phyloP scores from a whole-genome alignment of 53 echinoderm and acorn worm genomes.

The Stichopus horrens region DNA sequence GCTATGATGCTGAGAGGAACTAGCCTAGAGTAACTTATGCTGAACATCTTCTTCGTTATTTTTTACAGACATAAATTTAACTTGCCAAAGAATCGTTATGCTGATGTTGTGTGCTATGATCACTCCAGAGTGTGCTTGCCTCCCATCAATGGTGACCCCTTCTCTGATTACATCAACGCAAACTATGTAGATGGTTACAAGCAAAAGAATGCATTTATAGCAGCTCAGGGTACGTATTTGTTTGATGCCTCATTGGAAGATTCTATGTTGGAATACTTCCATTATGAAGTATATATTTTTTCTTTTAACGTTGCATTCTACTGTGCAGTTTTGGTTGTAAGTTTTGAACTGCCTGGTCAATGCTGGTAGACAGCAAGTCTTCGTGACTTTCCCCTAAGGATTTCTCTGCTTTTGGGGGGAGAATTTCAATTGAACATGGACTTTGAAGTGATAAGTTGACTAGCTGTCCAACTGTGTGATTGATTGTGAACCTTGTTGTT shows the following conservation, averaged over 20 bases:
- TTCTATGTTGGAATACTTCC: background rate
- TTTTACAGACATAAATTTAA: constrained; percentile 77
- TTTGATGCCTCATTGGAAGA: background rate
- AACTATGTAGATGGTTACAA: constrained; percentile 98
- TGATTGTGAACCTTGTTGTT: too few species aligned
- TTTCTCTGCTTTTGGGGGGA: too few species aligned
- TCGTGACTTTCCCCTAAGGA: too few species aligned
- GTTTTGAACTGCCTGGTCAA: background rate
- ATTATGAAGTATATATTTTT: too few species aligned
- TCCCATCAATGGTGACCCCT: constrained; percentile 81
- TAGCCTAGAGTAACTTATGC: too few species aligned
- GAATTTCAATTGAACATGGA: too few species aligned
- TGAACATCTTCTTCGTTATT: background rate
- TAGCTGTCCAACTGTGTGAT: too few species aligned
- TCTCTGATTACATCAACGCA: constrained; percentile 97
- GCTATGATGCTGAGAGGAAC: too few species aligned
- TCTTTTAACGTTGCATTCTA: background rate
- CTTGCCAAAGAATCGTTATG: constrained; percentile 93
- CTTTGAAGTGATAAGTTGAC: too few species aligned
- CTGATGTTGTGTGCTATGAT: constrained; percentile 98
- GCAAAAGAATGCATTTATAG: constrained; percentile 99
- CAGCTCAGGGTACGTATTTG: constrained; percentile 82
- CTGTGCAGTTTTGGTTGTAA: background rate
- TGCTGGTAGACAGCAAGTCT: background rate
- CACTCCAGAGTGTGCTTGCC: constrained; percentile 81